Conservation (phyloP, 2,797 vertebrate species). For the Aldrovandia affinis region DNA sequence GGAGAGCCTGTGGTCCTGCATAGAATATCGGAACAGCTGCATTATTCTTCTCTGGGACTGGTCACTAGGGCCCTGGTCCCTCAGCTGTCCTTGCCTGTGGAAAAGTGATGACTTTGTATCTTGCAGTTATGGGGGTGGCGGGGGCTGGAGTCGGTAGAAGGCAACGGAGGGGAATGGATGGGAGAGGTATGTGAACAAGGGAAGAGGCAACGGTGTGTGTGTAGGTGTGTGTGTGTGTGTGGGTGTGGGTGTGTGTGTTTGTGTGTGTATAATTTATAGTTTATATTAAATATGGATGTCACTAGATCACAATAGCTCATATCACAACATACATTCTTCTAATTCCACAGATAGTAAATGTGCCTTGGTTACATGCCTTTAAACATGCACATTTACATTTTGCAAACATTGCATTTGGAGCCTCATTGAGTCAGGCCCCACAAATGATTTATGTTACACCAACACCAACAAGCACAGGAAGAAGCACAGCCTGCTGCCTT, state of each 20-base stretch:
- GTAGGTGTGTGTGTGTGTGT: background rate
- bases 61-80: slow-evolving; percentile 33
- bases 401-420: background rate
- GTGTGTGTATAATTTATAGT: background rate
- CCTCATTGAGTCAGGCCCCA: background rate
- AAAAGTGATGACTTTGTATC: slow-evolving; percentile 15
- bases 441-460: background rate
- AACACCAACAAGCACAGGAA: background rate
- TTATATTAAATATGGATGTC: background rate
- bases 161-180: background rate
- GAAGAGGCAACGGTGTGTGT: too few species aligned
- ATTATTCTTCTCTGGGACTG: slow-evolving; percentile 22
- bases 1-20: slow-evolving; percentile 20
- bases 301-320: background rate
- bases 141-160: background rate
- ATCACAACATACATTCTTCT: background rate
- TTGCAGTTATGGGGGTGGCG: background rate
- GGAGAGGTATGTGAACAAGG: background rate
- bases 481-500: background rate
- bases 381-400: background rate
- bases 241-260: background rate
- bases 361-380: background rate
- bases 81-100: slow-evolving; percentile 23
- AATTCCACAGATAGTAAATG: background rate
- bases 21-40: slow-evolving; percentile 29